A percentile compares a stretch with the other conserved stretches of the same genome.
These are phyloP conservation scores for Glaucomys volans DNA, from an alignment of 2,113 vertebrate genomes.

Conservation along the genomic window DNA sequence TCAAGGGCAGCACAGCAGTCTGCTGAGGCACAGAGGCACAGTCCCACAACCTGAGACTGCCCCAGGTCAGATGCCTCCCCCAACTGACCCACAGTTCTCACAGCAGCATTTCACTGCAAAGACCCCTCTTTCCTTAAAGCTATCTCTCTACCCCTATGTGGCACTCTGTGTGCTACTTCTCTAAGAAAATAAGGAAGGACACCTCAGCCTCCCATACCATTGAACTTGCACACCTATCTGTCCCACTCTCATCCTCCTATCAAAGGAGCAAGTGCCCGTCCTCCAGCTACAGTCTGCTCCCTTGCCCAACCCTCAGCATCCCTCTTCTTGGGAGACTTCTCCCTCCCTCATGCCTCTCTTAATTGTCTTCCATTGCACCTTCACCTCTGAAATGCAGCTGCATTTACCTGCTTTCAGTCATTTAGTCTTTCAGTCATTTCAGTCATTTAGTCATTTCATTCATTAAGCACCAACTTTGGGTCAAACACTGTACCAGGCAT, in stretches of 20 bases:
- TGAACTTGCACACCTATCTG: rapidly evolving
- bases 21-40: too few species aligned
- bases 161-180: background rate
- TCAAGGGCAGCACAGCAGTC: background rate
- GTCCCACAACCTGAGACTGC: background rate
- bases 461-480: background rate
- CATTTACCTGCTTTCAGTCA: background rate
- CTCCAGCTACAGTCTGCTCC: background rate
- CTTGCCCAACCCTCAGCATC: background rate
- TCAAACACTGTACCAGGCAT: background rate
- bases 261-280: background rate
- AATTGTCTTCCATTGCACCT: background rate
- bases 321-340: background rate
- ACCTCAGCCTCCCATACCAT: too few species aligned
- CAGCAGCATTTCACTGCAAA: background rate
- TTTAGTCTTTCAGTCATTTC: background rate
- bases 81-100: rapidly evolving
- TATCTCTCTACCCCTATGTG: rapidly evolving
- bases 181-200: too few species aligned
- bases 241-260: background rate
- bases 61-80: background rate
- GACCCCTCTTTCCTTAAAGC: background rate
- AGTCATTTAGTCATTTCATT: background rate
- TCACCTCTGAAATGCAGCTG: background rate
- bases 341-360: background rate